Evolutionary conservation across 2,797 vertebrate species (phyloP).

Genomic region (Bovichtus diacanthus): DNA sequence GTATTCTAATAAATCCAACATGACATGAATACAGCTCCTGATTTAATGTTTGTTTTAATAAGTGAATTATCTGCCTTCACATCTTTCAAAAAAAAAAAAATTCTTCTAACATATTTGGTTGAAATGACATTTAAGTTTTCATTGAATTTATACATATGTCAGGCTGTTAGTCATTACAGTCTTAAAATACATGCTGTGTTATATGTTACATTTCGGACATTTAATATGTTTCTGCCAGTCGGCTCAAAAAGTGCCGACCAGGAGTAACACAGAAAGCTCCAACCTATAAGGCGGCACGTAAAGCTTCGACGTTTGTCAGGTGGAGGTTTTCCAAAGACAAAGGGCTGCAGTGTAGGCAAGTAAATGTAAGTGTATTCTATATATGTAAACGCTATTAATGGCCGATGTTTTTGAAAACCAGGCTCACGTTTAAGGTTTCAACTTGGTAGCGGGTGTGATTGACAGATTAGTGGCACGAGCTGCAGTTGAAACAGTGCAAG

Average conservation of each 20-base stretch:
- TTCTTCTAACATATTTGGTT: not conserved
- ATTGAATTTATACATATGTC: conserved; percentile 24
- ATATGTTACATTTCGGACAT: conserved; percentile 24
- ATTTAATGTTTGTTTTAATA: not conserved
- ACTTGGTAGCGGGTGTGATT: conserved; percentile 54
- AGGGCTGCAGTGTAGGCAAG: conserved; percentile 28
- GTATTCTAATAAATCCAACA: conserved; percentile 5
- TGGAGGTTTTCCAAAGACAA: conserved; percentile 19
- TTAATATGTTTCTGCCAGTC: conserved; percentile 11
- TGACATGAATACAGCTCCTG: not conserved
- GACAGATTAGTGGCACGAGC: conserved; percentile 65
- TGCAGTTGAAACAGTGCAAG: conserved; percentile 70
- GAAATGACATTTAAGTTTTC: not conserved
- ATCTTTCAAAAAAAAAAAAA: not conserved
- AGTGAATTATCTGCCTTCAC: not conserved
- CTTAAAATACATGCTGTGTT: conserved; percentile 55
- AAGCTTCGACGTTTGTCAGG: conserved; percentile 45
- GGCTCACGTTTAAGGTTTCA: conserved; percentile 48
- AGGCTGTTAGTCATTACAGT: conserved; percentile 28
- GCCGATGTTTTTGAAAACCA: conserved; percentile 34
- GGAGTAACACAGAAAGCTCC: conserved; percentile 10
- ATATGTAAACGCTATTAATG: conserved; percentile 47
- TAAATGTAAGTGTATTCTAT: conserved; percentile 36
- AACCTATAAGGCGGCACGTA: conserved; percentile 38
- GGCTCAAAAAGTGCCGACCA: not conserved